Conservation (phyloP, 2,797 vertebrate genomes). For the Falco rusticolus region DNA sequence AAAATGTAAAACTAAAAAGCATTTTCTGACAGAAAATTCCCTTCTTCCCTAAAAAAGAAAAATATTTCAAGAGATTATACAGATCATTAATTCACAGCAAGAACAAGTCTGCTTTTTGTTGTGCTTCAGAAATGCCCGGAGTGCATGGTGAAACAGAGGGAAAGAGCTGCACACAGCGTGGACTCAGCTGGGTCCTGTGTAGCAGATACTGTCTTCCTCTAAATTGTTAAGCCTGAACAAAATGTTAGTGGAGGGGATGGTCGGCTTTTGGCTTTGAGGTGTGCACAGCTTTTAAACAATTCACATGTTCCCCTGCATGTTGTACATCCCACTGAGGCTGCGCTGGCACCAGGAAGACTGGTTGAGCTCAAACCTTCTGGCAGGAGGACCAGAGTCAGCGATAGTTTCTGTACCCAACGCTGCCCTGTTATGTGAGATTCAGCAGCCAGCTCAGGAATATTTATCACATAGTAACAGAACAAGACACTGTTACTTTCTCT, state of each 20-base stretch:
- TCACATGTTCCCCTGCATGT: not conserved
- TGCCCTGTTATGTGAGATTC: rapidly evolving
- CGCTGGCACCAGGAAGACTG: not conserved
- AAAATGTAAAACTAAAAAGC: not conserved
- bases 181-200: not conserved
- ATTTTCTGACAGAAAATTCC: not conserved
- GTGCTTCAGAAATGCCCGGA: not conserved
- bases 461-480: not conserved
- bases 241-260: not conserved
- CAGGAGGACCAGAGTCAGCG: rapidly evolving
- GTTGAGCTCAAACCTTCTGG: not conserved
- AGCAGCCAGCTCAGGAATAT: not conserved
- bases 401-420: not conserved
- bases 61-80: not conserved
- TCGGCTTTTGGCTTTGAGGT: not conserved
- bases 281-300: not conserved
- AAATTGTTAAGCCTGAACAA: not conserved
- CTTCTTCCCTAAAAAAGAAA: rapidly evolving
- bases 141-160: rapidly evolving
- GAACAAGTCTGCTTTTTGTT: not conserved
- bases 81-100: not conserved
- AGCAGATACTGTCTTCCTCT: not conserved
- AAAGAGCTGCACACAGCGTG: rapidly evolving
- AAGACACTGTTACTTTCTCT: not conserved
- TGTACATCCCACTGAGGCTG: rapidly evolving